phyloP scores from a whole-genome alignment of 2,113 vertebrate species.

The Enhydra lutris region DNA sequence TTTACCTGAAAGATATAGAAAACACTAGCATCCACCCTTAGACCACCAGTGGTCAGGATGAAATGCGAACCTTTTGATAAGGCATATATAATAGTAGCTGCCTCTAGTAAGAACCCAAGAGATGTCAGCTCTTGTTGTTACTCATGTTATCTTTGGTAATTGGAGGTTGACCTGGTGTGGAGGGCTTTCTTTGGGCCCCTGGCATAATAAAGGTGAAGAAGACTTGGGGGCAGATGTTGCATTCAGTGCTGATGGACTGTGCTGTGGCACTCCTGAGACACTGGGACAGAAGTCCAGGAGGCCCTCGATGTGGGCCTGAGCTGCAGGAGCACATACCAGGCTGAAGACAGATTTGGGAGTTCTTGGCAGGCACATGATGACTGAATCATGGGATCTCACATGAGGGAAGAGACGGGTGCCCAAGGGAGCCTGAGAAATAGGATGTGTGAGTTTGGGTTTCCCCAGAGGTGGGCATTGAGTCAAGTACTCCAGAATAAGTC shows the following conservation, averaged over 20 bases:
- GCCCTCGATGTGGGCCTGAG: no score
- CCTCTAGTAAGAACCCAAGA: neutral
- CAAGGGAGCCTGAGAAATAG: neutral
- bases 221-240: neutral
- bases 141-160: neutral
- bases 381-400: neutral
- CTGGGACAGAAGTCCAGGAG: neutral
- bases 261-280: neutral
- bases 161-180: neutral
- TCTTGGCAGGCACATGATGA: neutral
- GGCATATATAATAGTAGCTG: neutral
- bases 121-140: no score
- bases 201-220: neutral
- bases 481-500: neutral
- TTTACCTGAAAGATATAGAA: neutral
- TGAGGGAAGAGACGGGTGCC: neutral
- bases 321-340: neutral
- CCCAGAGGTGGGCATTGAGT: neutral
- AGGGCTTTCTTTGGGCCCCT: neutral
- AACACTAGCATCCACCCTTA: neutral
- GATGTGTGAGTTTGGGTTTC: neutral
- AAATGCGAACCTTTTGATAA: neutral
- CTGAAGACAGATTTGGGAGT: neutral
- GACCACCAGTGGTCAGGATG: neutral
- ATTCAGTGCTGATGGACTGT: neutral